Evolutionary conservation across 2,797 vertebrate species (phyloP).

Genomic region (Spinus pinus): DNA sequence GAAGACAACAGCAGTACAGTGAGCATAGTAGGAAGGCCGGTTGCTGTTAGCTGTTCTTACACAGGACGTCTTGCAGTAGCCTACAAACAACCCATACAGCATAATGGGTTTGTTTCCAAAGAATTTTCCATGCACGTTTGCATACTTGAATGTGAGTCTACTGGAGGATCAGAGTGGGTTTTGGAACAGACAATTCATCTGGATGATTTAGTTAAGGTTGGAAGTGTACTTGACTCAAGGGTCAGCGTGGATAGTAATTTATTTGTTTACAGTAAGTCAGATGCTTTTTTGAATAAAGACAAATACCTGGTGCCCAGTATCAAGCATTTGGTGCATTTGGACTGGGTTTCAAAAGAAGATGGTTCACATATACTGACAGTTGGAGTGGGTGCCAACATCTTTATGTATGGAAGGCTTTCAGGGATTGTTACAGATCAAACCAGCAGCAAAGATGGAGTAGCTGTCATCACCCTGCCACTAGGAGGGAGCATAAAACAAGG

Average conservation of each 20-base stretch:
- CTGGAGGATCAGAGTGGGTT: constrained; percentile 97
- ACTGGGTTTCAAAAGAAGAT: constrained; percentile 99
- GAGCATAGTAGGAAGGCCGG: constrained; percentile 86
- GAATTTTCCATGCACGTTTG: constrained; percentile 98
- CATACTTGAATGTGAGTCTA: constrained; percentile 98
- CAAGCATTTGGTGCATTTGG: constrained; percentile 96
- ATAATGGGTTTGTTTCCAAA: constrained; percentile 83
- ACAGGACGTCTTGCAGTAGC: constrained; percentile 94
- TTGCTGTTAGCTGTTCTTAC: constrained; percentile 97
- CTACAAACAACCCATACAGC: constrained; percentile 87
- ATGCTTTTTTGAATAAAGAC: constrained; percentile 89
- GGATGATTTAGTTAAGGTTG: constrained; percentile 89
- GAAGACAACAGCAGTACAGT: constrained; percentile 92
- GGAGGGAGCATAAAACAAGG: constrained; percentile 99
- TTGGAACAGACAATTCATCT: constrained; percentile 96
- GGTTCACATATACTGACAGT: constrained; percentile 97
- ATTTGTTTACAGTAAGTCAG: constrained; percentile 97
- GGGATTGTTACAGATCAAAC: constrained; percentile 93
- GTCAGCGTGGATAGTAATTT: constrained; percentile 97
- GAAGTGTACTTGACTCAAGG: constrained; percentile 89
- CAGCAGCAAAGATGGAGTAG: constrained; percentile 92
- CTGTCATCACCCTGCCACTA: constrained; percentile 94
- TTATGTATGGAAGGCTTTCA: constrained; percentile 97
- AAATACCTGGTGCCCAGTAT: constrained; percentile 86
- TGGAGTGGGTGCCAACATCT: constrained; percentile 95